Base-by-base conservation (phyloP, 2,888 invertebrate genomes). In the Eudasyphora cyanicolor region DNA sequence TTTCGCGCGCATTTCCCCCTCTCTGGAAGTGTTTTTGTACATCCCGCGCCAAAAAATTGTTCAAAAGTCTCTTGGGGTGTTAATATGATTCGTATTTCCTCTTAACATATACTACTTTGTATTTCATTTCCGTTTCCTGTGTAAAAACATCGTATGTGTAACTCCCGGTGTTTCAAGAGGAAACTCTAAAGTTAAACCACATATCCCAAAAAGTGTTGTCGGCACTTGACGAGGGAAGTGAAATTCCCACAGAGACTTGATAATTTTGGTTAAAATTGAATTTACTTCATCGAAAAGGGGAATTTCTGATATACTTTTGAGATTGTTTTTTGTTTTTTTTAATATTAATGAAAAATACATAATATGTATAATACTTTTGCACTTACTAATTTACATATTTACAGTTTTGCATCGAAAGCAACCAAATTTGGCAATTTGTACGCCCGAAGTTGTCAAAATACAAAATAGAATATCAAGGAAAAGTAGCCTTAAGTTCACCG, bases 11-110 rank as follows among this genome's bases (percentile, higher is more conserved):
- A 38, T 38, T 38, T 38, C 38, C 32, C 4, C 7, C 38, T 38
- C 38, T 38, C 2, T 38, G 12, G 12, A 45, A 12, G n/a, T 45
- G n/a, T 45, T 5, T 45, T n/a, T 45, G n/a, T 2, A 24, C 35
- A 21, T 12, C 35, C 19, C 19, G n/a, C 21, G 21, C 19, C 54
- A 24, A 19, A 7, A 17, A 5, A n/a, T n/a, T 62, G 32, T 62
- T 17, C 17, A 14, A 21, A 38, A 42, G 71, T 54, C 54, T 71
- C 49, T 64, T 14, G 21, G 57, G 27, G 45, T 69, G 38, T 38
- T 74, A 51, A 78, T 74, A 73, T 81, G 67, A 73, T 74, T 32
- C 70, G 51, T 51, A 70, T 49, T 74, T 78, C 70, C 78, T 64
- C 67, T 73, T 42, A 67, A 38, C 38, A 38, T 67, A 67, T 42